phyloP scores from a whole-genome alignment of 2,888 invertebrate genomes.

The Chloroclysta siterata region DNA sequence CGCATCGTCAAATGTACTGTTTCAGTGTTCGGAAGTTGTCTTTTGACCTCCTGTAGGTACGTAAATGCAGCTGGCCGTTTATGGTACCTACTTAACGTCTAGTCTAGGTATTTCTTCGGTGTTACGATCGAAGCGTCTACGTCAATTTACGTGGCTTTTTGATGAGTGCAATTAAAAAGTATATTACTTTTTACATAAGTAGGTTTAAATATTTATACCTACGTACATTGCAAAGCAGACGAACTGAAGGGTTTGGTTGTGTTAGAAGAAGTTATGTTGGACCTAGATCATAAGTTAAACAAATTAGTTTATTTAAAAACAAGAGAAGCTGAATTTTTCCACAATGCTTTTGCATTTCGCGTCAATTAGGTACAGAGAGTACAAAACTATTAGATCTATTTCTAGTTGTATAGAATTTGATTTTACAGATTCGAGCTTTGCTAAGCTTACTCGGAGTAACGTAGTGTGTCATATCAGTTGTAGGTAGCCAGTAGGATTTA shows the following conservation, averaged over 20 bases:
- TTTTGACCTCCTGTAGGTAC: not conserved
- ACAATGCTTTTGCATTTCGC: constrained; percentile 3
- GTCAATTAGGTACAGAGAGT: constrained; percentile 1
- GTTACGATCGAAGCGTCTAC: not conserved
- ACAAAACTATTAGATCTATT: not conserved
- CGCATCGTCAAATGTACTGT: not conserved
- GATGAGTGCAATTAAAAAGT: constrained; percentile 11
- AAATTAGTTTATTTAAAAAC: not conserved
- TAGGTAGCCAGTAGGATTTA: not conserved
- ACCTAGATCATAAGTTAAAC: not conserved
- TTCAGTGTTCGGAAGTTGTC: constrained; percentile 4
- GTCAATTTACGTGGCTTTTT: constrained; percentile 23
- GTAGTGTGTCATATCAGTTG: not conserved
- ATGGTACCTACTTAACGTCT: not conserved
- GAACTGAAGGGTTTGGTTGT: constrained; percentile 14
- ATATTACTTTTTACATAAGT: not conserved
- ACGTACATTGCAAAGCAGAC: constrained; percentile 13
- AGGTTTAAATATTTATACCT: not conserved
- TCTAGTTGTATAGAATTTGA: not conserved
- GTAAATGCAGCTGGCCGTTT: not conserved
- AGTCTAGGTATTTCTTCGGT: not conserved
- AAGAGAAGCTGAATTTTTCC: not conserved
- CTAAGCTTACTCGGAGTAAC: not conserved
- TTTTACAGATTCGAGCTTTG: not conserved
- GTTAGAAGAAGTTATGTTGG: constrained; percentile 21